Conservation (phyloP, 2,113 vertebrate genomes). For the Tetrax tetrax region DNA sequence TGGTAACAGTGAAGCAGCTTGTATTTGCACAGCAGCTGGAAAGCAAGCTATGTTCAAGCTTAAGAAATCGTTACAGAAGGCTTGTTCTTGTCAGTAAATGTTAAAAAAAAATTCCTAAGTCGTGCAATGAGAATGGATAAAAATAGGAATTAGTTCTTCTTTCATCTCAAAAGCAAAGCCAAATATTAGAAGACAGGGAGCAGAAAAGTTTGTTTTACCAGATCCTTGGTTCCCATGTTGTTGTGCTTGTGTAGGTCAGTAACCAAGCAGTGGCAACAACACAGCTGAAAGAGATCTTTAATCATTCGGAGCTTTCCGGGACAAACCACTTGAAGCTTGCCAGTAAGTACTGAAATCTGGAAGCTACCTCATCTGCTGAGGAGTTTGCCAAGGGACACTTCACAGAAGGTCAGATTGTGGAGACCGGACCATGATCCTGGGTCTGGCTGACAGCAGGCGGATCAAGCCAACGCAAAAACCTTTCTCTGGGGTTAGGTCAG, state of each 20-base stretch:
- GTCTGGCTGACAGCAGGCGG: rapidly evolving
- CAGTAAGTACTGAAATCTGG: not conserved
- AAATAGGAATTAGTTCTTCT: not conserved
- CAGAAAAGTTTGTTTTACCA: not conserved
- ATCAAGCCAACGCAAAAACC: not conserved
- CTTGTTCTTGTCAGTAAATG: not conserved
- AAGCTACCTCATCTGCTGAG: not conserved
- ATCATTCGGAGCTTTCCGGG: not conserved
- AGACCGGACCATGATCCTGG: rapidly evolving
- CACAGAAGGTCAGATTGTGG: not conserved
- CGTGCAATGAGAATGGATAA: not conserved
- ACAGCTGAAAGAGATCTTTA: not conserved
- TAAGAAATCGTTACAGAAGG: not conserved
- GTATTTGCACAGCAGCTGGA: not conserved
- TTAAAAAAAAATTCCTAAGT: not conserved
- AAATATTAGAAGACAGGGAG: not conserved
- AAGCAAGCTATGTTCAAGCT: not conserved
- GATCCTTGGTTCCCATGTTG: not conserved
- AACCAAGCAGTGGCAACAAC: not conserved
- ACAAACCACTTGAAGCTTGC: not conserved
- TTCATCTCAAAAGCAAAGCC: not conserved
- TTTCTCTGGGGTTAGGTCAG: not conserved
- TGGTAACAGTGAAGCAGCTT: not conserved
- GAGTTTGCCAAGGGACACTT: not conserved
- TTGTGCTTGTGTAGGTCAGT: not conserved